Conservation (phyloP, 2,888 invertebrate species). For the Diaperis boleti region DNA sequence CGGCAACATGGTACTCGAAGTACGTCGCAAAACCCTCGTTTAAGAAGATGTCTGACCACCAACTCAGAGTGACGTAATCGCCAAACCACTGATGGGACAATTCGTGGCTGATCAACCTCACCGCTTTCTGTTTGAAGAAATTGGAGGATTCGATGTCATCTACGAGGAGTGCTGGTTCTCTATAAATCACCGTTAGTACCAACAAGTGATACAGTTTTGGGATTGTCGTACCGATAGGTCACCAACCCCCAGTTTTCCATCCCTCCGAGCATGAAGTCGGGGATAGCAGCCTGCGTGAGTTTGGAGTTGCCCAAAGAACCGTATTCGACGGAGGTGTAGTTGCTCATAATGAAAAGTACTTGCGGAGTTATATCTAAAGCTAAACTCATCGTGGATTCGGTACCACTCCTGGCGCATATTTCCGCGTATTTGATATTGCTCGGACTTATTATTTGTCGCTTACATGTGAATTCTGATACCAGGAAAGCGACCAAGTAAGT, state of each 20-base stretch:
- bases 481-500: constrained; percentile 49
- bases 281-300: constrained; percentile 84
- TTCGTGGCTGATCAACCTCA: constrained; percentile 80
- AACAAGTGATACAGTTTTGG: not conserved
- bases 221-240: constrained; percentile 64
- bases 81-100: constrained; percentile 88
- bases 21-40: constrained; percentile 82
- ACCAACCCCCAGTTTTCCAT: constrained; percentile 97
- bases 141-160: constrained; percentile 47
- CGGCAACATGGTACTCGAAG: constrained; percentile 77
- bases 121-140: constrained; percentile 68
- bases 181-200: constrained; percentile 8
- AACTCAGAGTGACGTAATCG: constrained; percentile 78
- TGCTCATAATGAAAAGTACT: constrained; percentile 45
- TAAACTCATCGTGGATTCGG: constrained; percentile 27
- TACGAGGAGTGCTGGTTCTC: constrained; percentile 50
- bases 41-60: constrained; percentile 82
- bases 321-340: constrained; percentile 58
- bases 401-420: constrained; percentile 29
- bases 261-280: constrained; percentile 86
- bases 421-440: not conserved
- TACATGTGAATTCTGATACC: constrained; percentile 49
- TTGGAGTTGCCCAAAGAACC: constrained; percentile 65
- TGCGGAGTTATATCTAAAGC: constrained; percentile 44
- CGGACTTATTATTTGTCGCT: constrained; percentile 46